These are phyloP conservation scores for Nettapus auritus DNA, from an alignment of 2,113 vertebrate species.

Conservation along the genomic window DNA sequence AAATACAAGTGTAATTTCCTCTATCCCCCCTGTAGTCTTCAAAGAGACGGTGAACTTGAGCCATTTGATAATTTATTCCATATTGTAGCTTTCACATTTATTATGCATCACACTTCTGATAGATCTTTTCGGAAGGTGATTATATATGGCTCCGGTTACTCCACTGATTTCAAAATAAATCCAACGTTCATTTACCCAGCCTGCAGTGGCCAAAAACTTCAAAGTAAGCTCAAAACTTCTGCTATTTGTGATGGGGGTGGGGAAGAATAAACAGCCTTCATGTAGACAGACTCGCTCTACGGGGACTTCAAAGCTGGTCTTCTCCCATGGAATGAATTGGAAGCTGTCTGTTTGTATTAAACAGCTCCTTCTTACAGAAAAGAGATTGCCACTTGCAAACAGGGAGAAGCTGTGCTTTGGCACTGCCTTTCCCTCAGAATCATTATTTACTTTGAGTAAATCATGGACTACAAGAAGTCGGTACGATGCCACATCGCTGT, in stretches of 20 bases:
- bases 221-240: neutral
- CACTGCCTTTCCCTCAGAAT: neutral
- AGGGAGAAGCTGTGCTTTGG: neutral
- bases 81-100: constrained; percentile 43
- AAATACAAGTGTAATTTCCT: constrained; percentile 40
- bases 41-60: constrained; percentile 45
- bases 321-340: neutral
- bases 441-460: accelerated
- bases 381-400: neutral
- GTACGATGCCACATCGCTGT: neutral
- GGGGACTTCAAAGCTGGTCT: neutral
- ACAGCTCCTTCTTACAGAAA: neutral
- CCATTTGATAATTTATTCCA: constrained; percentile 37
- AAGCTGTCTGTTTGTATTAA: neutral
- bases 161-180: neutral
- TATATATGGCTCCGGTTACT: neutral
- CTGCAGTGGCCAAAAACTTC: neutral
- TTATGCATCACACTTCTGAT: neutral
- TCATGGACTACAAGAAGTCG: accelerated
- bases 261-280: neutral
- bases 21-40: neutral
- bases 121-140: neutral
- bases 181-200: neutral
- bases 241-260: accelerated
- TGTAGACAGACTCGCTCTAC: neutral